Evolutionary conservation across 2,113 vertebrate genomes (phyloP).

Genomic region (Erpornis zantholeuca): DNA sequence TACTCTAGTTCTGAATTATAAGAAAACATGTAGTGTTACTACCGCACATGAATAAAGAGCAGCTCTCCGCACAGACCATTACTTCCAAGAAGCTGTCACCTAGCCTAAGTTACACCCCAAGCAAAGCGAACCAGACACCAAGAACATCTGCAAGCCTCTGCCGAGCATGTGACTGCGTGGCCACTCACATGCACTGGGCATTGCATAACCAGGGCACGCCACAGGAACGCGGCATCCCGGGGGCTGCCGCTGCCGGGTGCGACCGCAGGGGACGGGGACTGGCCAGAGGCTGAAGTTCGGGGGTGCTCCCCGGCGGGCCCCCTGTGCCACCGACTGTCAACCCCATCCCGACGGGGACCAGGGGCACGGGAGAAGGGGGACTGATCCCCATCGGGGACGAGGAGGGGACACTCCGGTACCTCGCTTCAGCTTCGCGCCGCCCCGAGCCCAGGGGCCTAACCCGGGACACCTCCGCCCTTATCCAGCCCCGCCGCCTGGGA

Average conservation of each 20-base stretch:
- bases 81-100: neutral
- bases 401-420: accelerated
- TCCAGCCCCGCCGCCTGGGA: neutral
- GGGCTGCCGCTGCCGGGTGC: neutral
- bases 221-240: neutral
- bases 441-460: neutral
- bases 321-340: neutral
- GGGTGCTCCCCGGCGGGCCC: neutral
- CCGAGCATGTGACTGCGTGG: neutral
- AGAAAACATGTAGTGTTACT: accelerated
- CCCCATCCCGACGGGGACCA: neutral
- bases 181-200: neutral
- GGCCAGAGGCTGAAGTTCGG: neutral
- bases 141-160: neutral
- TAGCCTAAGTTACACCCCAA: accelerated
- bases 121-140: neutral
- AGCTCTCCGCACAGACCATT: neutral
- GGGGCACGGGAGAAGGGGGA: too few relatives aligned
- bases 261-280: accelerated
- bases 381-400: neutral
- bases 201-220: conserved; percentile 25
- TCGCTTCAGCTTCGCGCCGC: neutral
- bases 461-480: neutral
- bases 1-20: neutral
- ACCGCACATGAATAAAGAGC: accelerated